Conservation (phyloP, 2,888 invertebrate species). For the Miltochrista miniata region DNA sequence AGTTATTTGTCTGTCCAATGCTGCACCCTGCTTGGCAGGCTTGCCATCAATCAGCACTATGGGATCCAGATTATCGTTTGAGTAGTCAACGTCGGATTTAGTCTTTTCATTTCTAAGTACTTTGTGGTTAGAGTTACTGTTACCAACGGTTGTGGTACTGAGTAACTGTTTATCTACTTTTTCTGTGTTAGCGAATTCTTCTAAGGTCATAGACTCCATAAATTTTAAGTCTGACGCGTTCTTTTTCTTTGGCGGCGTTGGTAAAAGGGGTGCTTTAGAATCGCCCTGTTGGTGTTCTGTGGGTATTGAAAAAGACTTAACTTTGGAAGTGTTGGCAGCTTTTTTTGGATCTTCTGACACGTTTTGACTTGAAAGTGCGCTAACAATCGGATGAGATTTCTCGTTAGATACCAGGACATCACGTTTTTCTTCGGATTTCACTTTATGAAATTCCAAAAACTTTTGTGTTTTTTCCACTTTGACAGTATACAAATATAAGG, state of each 20-base stretch:
- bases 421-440: constrained; percentile 58
- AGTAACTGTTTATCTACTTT: constrained; percentile 64
- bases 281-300: constrained; percentile 63
- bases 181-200: constrained; percentile 69
- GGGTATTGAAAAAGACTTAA: constrained; percentile 27
- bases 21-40: constrained; percentile 71
- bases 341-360: constrained; percentile 37
- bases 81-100: constrained; percentile 34
- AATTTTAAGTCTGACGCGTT: constrained; percentile 63
- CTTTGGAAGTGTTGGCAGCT: constrained; percentile 15
- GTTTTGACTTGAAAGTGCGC: constrained; percentile 49
- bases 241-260: constrained; percentile 52
- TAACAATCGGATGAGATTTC: constrained; percentile 50
- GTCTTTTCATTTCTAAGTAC: neutral
- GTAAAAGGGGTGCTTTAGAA: constrained; percentile 44
- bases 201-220: constrained; percentile 71
- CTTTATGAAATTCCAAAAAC: constrained; percentile 70
- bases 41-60: constrained; percentile 68
- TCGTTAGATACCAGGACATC: constrained; percentile 29
- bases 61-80: constrained; percentile 57
- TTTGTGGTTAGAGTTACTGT: constrained; percentile 15
- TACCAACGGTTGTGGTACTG: constrained; percentile 35
- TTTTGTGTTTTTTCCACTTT: constrained; percentile 79
- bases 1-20: constrained; percentile 72
- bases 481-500: constrained; percentile 65